Evolutionary conservation across 64 coral and sea anemone species (phyloP), one percentile per base, ranked within the genome.

Genomic region (Pachyseris speciosa): DNA sequence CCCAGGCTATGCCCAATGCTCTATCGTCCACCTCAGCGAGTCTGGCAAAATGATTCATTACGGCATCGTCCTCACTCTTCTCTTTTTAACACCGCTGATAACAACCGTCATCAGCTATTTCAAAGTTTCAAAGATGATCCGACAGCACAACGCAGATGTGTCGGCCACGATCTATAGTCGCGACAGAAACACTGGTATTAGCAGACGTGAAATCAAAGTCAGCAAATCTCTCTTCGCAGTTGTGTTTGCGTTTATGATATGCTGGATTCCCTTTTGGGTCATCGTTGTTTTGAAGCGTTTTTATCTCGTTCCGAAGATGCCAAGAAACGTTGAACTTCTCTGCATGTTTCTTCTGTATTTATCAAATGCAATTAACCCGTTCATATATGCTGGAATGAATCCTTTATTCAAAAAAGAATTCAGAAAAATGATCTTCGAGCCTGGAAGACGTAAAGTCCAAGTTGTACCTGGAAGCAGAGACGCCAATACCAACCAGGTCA

Each of bases 221-320:
- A 74, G 71, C 12, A 74, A 24, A 74, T 74, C 71, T 29, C 7
- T 74, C 1, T 74, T 74, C 36, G 26, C 12, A 9, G 42, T 74
- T 49, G 71, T 45, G 24, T 47, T 74, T n/a, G 42, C 71, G 27
- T 74, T 74, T 39, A 47, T 74, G 41, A 28, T 42, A 7, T 74
- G 70, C 42, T 74, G 70, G 70, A 43, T 74, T 43, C 70, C 70
- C 7, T 36, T 74, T 22, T 74, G 70, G 70, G 20, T 74, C 40
- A 74, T 74, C 43, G 70, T 74, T 40, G 7, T 74, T 42, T 38
- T 74, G n/a, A 42, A 3, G 70, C 70, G 39, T 20, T 39, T 73
- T 41, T 39, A 22, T n/a, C 16, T 73, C 1, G 33, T 36, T 69
- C 19, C n/a, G 25, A 9, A 44, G 36, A 73, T 73, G 11, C 69